Percentiles rank a stretch among this genome's conserved stretches.
phyloP scores from a whole-genome alignment of 2,888 invertebrate genomes.

The Tetranychus piercei region DNA sequence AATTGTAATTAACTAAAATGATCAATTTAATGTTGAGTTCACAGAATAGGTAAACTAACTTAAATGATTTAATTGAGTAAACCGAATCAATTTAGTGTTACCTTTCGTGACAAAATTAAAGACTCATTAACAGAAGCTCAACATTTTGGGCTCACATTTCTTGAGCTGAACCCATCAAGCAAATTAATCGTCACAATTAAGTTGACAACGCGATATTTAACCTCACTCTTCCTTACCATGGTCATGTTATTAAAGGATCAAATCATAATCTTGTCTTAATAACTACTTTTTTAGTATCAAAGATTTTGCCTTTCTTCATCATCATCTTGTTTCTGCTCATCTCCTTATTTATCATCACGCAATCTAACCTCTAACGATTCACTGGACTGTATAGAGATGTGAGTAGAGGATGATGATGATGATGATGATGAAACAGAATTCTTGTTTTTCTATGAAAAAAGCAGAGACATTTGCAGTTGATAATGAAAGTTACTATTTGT shows the following conservation, averaged over 20 bases:
- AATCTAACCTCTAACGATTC: background rate
- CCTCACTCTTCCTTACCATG: background rate
- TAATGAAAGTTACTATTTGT: background rate
- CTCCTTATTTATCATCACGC: background rate
- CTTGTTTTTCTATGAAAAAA: background rate
- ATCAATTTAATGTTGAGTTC: too few relatives aligned
- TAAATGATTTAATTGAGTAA: background rate
- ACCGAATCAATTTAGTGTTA: background rate
- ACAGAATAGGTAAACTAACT: background rate
- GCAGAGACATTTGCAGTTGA: background rate
- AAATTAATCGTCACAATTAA: background rate
- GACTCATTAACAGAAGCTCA: background rate
- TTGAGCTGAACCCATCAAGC: background rate
- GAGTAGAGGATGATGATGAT: background rate
- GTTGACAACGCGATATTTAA: background rate
- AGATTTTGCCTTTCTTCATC: background rate
- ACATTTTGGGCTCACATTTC: background rate
- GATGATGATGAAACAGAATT: background rate
- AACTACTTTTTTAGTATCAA: background rate
- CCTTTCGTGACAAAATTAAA: background rate
- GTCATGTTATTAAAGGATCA: constrained; percentile 1
- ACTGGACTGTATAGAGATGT: background rate
- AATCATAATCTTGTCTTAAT: background rate
- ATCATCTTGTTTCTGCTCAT: background rate
- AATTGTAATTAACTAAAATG: too few relatives aligned